Conservation (phyloP, 1,140 invertebrate species). For the Hyles euphorbiae region DNA sequence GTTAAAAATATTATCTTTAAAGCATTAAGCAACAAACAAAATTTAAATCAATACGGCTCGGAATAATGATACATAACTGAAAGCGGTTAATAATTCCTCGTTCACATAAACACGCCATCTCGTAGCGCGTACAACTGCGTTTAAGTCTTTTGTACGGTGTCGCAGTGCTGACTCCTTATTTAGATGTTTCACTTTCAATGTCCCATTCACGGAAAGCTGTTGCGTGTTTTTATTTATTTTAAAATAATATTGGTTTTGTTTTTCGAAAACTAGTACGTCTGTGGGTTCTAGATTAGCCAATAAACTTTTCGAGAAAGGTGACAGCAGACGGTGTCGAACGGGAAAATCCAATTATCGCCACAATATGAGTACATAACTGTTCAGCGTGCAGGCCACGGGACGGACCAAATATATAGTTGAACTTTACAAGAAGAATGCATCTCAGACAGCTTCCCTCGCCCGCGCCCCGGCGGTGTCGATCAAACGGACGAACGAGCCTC, state of each 20-base stretch:
- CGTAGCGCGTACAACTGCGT: slow-evolving; percentile 23
- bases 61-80: not conserved
- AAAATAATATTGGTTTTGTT: too few species aligned
- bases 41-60: not conserved
- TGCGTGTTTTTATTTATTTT: too few species aligned
- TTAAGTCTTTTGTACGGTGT: slow-evolving; percentile 44
- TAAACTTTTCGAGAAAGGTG: too few species aligned
- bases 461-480: slow-evolving; percentile 69
- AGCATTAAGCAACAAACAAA: not conserved
- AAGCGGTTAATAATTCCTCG: too few species aligned
- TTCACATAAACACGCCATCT: slow-evolving; percentile 8
- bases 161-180: slow-evolving; percentile 11
- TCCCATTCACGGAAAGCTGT: too few species aligned
- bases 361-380: slow-evolving; percentile 49
- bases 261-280: too few species aligned
- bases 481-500: slow-evolving; percentile 73
- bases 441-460: slow-evolving; percentile 66
- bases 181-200: slow-evolving; percentile 4
- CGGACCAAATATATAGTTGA: slow-evolving; percentile 71
- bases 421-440: slow-evolving; percentile 72
- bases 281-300: too few species aligned
- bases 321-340: not conserved
- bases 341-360: slow-evolving; percentile 18
- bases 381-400: slow-evolving; percentile 36
- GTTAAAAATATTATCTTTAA: too few species aligned